Percentiles rank a stretch among this genome's conserved stretches.
Conservation (phyloP, 2,888 invertebrate species). For the Prionchulus punctatus region DNA sequence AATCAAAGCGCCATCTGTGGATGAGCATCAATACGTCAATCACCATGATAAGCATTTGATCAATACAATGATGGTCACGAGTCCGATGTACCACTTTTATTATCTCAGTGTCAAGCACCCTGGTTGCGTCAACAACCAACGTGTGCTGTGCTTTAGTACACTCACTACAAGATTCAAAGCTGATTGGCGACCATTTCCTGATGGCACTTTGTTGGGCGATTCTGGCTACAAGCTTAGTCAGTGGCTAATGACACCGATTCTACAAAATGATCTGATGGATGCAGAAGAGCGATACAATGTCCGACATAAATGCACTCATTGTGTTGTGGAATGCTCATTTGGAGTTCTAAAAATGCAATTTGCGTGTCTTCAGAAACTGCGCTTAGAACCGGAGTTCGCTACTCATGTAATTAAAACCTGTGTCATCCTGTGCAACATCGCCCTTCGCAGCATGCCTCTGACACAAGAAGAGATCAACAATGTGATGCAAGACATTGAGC, state of each 20-base stretch:
- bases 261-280: not conserved
- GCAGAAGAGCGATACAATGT: not conserved
- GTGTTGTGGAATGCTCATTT: not conserved
- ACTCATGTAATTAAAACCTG: not conserved
- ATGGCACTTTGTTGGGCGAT: constrained; percentile 1
- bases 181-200: not conserved
- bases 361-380: not conserved
- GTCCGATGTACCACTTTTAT: not conserved
- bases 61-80: not conserved
- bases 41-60: not conserved
- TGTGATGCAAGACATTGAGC: no score
- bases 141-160: not conserved
- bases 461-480: no score
- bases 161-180: not conserved
- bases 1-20: not conserved
- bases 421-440: no score
- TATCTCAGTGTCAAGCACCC: not conserved
- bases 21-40: not conserved
- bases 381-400: not conserved
- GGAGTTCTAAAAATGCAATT: not conserved
- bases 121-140: not conserved
- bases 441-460: no score
- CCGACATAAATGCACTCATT: not conserved
- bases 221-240: not conserved
- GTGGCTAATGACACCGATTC: not conserved